These are phyloP conservation scores for Saxicola maurus DNA, from an alignment of 2,797 vertebrate genomes.

Conservation along the genomic window DNA sequence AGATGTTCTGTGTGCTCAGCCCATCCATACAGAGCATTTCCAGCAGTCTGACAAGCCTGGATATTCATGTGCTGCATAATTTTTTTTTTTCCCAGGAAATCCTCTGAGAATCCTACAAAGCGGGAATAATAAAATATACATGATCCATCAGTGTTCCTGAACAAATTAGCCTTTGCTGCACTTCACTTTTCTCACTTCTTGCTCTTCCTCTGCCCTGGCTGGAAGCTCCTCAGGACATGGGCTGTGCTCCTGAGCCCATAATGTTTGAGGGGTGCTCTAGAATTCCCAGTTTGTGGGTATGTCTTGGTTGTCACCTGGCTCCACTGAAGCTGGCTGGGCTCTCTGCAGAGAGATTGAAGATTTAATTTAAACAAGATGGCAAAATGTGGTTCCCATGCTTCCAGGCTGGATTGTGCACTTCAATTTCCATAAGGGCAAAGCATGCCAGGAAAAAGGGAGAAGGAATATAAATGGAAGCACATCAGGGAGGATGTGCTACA, in stretches of 20 bases:
- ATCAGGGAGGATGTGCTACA: background rate
- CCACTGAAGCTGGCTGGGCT: background rate
- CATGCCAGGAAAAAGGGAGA: background rate
- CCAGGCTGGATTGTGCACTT: background rate
- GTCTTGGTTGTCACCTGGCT: background rate
- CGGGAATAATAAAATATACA: slow-evolving; percentile 39
- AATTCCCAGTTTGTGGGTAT: background rate
- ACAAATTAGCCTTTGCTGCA: background rate
- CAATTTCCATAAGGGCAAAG: background rate
- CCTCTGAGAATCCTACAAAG: slow-evolving; percentile 19
- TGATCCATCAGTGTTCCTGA: background rate
- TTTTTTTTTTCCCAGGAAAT: background rate
- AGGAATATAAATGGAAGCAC: background rate
- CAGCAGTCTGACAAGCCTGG: background rate
- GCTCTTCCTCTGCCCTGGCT: background rate
- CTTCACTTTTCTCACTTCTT: background rate
- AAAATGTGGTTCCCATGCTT: background rate
- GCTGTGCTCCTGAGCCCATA: background rate
- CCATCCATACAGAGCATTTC: background rate
- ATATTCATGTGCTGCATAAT: background rate
- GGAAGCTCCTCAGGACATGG: background rate
- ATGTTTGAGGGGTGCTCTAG: background rate
- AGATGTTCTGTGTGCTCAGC: background rate
- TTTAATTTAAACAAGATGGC: background rate
- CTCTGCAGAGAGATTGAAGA: background rate